These are phyloP conservation scores for Chrysemys picta DNA, from an alignment of 2,113 vertebrate genomes.

Conservation along the genomic window DNA sequence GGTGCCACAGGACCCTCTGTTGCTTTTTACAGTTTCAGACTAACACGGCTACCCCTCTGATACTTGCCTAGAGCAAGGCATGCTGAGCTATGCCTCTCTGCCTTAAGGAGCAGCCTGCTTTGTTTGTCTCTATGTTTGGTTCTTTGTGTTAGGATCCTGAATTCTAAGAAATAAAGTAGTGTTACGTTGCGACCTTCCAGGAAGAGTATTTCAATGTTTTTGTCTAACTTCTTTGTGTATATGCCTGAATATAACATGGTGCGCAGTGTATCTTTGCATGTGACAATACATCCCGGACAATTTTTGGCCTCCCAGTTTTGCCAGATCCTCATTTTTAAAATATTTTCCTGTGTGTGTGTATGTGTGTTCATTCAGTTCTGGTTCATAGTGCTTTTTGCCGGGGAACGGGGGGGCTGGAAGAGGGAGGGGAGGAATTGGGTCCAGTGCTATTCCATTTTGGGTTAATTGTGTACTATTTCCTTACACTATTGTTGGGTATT, in stretches of 20 bases:
- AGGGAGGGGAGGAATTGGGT: neutral
- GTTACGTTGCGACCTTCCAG: neutral
- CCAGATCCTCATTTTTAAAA: neutral
- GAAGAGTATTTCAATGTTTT: neutral
- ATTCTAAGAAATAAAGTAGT: neutral
- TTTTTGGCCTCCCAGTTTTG: neutral
- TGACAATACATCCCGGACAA: neutral
- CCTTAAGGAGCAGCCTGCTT: neutral
- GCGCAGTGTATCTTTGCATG: neutral
- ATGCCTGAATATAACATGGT: neutral
- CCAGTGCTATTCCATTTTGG: neutral
- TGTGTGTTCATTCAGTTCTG: neutral
- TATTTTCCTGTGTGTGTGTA: neutral
- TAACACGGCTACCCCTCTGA: too few relatives aligned
- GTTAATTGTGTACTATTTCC: neutral
- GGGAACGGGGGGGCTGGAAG: too few relatives aligned
- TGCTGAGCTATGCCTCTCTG: neutral
- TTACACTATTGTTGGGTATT: neutral
- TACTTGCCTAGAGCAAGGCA: neutral
- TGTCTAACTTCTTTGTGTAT: neutral
- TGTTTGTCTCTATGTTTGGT: neutral
- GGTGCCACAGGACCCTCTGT: too few relatives aligned
- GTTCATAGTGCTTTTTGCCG: rapidly evolving
- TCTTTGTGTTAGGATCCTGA: neutral
- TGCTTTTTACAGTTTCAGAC: too few relatives aligned